Evolutionary conservation across 2,797 vertebrate species (phyloP).

Genomic region (Pangasius krempfi): DNA sequence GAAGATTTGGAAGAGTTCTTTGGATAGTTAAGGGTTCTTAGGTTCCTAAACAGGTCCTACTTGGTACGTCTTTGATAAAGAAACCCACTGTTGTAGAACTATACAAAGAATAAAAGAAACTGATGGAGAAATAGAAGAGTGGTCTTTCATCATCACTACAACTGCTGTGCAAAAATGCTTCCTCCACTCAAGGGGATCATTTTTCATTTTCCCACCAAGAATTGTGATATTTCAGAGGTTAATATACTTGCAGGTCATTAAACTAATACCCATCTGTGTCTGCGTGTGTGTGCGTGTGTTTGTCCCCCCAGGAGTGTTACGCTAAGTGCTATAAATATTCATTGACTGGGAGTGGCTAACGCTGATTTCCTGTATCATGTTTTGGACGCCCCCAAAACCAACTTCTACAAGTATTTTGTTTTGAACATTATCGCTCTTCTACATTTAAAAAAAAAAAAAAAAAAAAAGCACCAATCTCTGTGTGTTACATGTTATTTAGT

Average conservation of each 20-base stretch:
- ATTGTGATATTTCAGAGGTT: neutral
- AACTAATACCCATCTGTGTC: neutral
- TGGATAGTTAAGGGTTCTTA: neutral
- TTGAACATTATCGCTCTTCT: neutral
- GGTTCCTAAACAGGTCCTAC: neutral
- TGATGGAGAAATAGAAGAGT: neutral
- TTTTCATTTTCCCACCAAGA: neutral
- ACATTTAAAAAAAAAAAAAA: neutral
- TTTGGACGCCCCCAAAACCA: neutral
- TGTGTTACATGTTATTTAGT: neutral
- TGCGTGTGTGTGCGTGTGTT: neutral
- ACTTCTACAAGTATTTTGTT: neutral
- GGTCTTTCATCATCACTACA: neutral
- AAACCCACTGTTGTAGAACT: neutral
- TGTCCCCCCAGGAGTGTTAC: neutral
- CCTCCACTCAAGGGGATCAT: neutral
- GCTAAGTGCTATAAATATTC: too few species aligned
- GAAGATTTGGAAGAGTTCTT: neutral
- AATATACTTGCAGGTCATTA: neutral
- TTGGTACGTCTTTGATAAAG: neutral
- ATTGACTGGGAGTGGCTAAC: neutral
- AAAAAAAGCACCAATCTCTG: neutral
- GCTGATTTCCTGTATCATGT: neutral
- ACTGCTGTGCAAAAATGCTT: neutral
- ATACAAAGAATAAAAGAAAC: neutral